Conservation (phyloP, 2,113 vertebrate genomes). For the Bombycilla garrulus region DNA sequence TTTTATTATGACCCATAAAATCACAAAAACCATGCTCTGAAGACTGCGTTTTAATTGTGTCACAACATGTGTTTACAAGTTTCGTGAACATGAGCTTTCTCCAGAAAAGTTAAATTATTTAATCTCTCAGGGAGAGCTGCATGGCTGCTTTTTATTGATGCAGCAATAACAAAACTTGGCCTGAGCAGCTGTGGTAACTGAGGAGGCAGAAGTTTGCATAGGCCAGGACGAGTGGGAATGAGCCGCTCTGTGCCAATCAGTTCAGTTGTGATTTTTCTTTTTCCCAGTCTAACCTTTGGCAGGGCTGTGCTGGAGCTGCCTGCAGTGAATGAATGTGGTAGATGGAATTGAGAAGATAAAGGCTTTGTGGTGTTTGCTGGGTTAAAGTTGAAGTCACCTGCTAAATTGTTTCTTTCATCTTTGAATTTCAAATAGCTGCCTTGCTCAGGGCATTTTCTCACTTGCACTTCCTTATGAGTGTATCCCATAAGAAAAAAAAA, state of each 20-base stretch:
- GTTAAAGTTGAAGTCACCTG: background rate
- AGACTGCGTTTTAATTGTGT: background rate
- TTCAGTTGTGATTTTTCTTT: background rate
- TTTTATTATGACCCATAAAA: background rate
- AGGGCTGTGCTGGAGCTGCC: background rate
- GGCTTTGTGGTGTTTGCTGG: background rate
- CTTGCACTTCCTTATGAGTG: background rate
- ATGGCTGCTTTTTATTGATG: background rate
- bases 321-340: background rate
- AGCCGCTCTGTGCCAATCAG: background rate
- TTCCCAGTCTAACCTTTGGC: background rate
- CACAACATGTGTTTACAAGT: background rate
- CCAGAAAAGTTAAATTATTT: background rate
- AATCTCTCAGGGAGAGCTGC: background rate
- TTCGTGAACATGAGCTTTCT: background rate
- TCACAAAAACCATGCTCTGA: background rate
- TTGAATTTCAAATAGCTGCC: background rate
- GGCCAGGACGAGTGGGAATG: background rate
- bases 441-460: background rate
- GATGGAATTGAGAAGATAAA: background rate
- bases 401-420: slow-evolving; percentile 6
- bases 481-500: background rate
- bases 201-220: background rate
- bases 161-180: background rate
- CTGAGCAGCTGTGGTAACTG: background rate